Evolutionary conservation across 2,113 vertebrate species (phyloP).

Genomic region (Scomber colias): DNA sequence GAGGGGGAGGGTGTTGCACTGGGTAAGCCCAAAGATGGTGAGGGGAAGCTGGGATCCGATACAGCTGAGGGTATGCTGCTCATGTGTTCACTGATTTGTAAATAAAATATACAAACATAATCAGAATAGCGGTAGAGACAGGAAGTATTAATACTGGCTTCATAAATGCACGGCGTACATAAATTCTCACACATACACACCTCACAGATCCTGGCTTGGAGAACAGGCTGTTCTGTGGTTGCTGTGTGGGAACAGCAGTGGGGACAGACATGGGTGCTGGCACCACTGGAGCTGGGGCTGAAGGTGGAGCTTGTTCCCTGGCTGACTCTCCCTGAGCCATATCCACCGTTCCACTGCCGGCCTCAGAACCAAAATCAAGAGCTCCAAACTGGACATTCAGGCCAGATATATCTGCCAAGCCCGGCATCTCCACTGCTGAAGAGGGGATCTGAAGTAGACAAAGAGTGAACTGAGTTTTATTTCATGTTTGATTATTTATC

Average conservation of each 20-base stretch:
- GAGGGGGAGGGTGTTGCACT: constrained; percentile 75
- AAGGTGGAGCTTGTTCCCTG: constrained; percentile 62
- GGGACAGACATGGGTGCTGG: constrained; percentile 43
- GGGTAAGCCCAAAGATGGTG: constrained; percentile 81
- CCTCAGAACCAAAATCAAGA: constrained; percentile 94
- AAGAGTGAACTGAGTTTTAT: not conserved
- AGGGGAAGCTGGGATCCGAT: constrained; percentile 80
- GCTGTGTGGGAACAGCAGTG: constrained; percentile 56
- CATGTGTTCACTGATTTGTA: constrained; percentile 76
- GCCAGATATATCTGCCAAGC: constrained; percentile 90
- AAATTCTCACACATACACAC: constrained; percentile 64
- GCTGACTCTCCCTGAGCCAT: constrained; percentile 84
- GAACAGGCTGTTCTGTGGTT: constrained; percentile 88
- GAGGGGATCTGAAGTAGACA: constrained; percentile 88
- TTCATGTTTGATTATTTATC: no score
- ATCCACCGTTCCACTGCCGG: constrained; percentile 81
- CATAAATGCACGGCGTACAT: not conserved
- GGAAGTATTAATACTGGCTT: not conserved
- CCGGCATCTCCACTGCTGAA: constrained; percentile 97
- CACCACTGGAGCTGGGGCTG: constrained; percentile 22
- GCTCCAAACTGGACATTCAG: constrained; percentile 98
- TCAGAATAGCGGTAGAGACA: not conserved
- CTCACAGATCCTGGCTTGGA: constrained; percentile 90
- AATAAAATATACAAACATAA: not conserved
- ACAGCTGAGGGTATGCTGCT: constrained; percentile 70